These are phyloP conservation scores for Diplogasteroides magnus DNA, from an alignment of 1,140 invertebrate species.

Conservation along the genomic window DNA sequence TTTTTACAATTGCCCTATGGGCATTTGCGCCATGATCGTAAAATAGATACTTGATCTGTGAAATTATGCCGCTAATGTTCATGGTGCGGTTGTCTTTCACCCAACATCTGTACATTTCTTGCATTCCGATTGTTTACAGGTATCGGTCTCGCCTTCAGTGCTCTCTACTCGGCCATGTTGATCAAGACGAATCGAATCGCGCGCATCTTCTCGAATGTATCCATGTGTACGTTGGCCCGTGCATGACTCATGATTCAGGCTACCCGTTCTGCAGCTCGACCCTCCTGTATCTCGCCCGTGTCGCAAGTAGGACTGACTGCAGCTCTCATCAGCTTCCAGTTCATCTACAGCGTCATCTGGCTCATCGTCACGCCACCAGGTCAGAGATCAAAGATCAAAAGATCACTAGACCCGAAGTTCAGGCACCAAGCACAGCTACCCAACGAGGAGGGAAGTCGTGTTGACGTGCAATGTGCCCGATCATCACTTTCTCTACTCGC, in stretches of 20 bases:
- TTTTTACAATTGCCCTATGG: too few relatives aligned
- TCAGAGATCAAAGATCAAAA: constrained; percentile 46
- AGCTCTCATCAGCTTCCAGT: constrained; percentile 65
- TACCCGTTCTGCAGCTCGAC: constrained; percentile 66
- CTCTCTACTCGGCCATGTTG: constrained; percentile 70
- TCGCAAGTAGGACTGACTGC: constrained; percentile 64
- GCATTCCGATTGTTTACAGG: too few relatives aligned
- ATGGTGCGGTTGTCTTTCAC: too few relatives aligned
- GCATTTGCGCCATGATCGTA: too few relatives aligned
- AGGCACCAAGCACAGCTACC: constrained; percentile 54
- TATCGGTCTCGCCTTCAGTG: constrained; percentile 67
- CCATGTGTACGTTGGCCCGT: neutral
- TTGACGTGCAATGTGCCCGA: constrained; percentile 69
- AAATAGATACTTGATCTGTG: too few relatives aligned
- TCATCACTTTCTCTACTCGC: constrained; percentile 68
- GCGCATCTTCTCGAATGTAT: constrained; percentile 63
- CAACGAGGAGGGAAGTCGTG: constrained; percentile 61
- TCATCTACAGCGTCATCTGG: constrained; percentile 65
- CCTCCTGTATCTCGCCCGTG: constrained; percentile 70
- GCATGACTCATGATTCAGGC: constrained; percentile 53
- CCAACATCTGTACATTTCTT: too few relatives aligned
- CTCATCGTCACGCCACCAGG: constrained; percentile 66
- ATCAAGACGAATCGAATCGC: constrained; percentile 74
- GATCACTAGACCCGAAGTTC: constrained; percentile 6
- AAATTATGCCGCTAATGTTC: too few relatives aligned